A percentile compares a stretch with the other conserved stretches of the same genome.
These are phyloP conservation scores for Onychomys arenicola DNA, from an alignment of 2,797 vertebrate species.

Conservation along the genomic window DNA sequence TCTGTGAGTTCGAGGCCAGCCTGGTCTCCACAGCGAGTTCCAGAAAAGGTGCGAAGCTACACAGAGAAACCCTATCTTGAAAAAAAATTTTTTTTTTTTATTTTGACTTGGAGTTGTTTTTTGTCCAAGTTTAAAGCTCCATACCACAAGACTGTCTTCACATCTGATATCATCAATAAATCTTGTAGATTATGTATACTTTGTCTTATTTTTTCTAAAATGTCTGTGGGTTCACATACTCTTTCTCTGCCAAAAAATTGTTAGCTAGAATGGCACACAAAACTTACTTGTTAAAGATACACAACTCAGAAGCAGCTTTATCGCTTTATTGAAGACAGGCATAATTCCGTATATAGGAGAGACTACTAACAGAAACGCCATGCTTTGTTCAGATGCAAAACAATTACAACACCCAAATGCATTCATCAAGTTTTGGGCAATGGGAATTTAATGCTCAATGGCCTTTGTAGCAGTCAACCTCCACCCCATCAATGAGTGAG, in stretches of 20 bases:
- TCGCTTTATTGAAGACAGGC: background rate
- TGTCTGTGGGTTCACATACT: background rate
- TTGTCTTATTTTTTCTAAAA: background rate
- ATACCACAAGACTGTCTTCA: background rate
- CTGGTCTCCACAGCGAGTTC: too few relatives aligned
- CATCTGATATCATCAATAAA: background rate
- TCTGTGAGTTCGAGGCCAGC: too few relatives aligned
- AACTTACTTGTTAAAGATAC: background rate
- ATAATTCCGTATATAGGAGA: background rate
- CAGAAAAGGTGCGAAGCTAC: too few relatives aligned
- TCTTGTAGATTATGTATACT: background rate
- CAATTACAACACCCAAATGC: background rate
- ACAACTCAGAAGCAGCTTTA: background rate
- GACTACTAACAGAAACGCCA: background rate
- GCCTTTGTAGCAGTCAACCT: background rate
- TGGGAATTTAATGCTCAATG: background rate
- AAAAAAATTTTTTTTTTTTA: too few relatives aligned
- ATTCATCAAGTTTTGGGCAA: background rate
- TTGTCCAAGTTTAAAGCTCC: background rate
- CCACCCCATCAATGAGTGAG: background rate
- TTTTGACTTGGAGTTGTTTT: background rate
- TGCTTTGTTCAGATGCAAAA: background rate
- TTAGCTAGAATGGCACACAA: background rate
- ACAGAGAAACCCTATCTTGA: too few relatives aligned
- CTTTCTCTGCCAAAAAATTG: background rate